These are phyloP conservation scores for Mesoligia furuncula DNA, from an alignment of 2,888 invertebrate species.

Conservation along the genomic window DNA sequence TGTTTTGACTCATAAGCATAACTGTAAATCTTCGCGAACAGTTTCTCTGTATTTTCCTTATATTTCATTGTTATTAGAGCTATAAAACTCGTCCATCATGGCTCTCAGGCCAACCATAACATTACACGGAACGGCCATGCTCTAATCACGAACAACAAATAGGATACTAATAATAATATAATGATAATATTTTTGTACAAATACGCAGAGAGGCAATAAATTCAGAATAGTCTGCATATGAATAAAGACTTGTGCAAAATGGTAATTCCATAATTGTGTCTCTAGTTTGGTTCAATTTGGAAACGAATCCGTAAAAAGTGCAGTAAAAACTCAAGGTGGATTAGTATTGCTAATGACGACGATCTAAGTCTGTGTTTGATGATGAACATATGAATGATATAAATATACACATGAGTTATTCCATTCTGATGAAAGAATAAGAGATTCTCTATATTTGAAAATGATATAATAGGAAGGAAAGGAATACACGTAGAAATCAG, in stretches of 20 bases:
- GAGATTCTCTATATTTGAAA: not conserved
- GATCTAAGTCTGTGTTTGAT: not conserved
- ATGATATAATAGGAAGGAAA: not conserved
- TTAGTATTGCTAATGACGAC: constrained; percentile 21
- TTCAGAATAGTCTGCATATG: constrained; percentile 15
- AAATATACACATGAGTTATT: constrained; percentile 2
- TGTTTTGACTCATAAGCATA: constrained; percentile 37
- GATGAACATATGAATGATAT: constrained; percentile 5
- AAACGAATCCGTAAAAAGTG: constrained; percentile 27
- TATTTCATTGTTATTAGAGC: constrained; percentile 58
- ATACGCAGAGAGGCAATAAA: constrained; percentile 28
- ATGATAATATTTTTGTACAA: constrained; percentile 50
- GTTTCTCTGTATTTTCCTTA: constrained; percentile 55
- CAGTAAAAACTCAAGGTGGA: constrained; percentile 33
- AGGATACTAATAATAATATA: constrained; percentile 43
- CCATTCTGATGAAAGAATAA: not conserved
- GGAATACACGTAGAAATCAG: not conserved
- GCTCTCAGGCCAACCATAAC: constrained; percentile 36
- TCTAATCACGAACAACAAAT: constrained; percentile 56
- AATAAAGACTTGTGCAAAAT: constrained; percentile 23
- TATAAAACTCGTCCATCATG: constrained; percentile 57
- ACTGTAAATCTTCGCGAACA: constrained; percentile 39
- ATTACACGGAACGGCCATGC: constrained; percentile 50
- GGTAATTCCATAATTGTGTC: constrained; percentile 21
- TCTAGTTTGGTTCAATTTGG: constrained; percentile 22